Percentiles rank a stretch among this genome's conserved stretches.
phyloP scores from a whole-genome alignment of 2,113 vertebrate genomes.

The Periophthalmodon schlosseri region DNA sequence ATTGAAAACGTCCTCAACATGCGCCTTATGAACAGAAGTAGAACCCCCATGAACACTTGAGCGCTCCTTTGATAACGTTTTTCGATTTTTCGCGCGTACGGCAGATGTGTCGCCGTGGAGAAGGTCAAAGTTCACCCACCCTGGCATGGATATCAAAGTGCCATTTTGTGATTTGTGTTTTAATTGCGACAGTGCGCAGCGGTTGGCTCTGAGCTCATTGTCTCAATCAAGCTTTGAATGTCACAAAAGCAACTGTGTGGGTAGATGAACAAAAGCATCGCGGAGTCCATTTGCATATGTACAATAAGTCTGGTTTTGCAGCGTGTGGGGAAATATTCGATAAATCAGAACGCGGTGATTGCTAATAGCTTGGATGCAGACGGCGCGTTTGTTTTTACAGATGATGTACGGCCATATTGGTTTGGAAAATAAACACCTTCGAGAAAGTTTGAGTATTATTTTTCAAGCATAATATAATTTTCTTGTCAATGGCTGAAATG shows the following conservation, averaged over 20 bases:
- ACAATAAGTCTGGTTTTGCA: conserved; percentile 14
- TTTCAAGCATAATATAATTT: background rate
- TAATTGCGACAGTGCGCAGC: conserved; percentile 22
- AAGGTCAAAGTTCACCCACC: conserved; percentile 28
- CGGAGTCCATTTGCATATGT: conserved; percentile 31
- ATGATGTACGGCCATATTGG: background rate
- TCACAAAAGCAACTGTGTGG: conserved; percentile 41
- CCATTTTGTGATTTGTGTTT: conserved; percentile 31
- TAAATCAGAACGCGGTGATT: conserved; percentile 8
- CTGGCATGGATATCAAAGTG: conserved; percentile 31
- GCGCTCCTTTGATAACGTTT: too few species aligned
- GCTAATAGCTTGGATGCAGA: background rate
- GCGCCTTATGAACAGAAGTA: too few species aligned
- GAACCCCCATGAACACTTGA: too few species aligned
- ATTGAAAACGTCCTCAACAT: too few species aligned
- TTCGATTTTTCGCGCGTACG: background rate
- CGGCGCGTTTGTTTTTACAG: background rate
- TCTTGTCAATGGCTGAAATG: background rate
- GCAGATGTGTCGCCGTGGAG: conserved; percentile 24
- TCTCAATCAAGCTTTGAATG: conserved; percentile 40
- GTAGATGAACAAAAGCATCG: conserved; percentile 35
- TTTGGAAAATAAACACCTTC: conserved; percentile 1
- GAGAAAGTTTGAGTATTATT: background rate
- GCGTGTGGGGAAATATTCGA: conserved; percentile 8
- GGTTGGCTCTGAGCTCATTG: conserved; percentile 23